Evolutionary conservation across 2,888 invertebrate genomes (phyloP).

Genomic region (Hyppa rectilinea): DNA sequence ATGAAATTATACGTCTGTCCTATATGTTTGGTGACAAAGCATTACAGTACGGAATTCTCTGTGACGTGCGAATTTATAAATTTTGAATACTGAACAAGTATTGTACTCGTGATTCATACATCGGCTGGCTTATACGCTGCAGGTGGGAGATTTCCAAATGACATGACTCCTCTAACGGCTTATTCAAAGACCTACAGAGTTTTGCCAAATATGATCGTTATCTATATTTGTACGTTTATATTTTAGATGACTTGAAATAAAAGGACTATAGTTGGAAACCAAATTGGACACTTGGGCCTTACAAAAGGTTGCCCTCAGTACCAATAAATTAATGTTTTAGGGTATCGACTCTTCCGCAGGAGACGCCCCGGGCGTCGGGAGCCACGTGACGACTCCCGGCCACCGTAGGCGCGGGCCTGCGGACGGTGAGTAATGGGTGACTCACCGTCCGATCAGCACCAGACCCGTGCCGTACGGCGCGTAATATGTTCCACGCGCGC

Average conservation of each 20-base stretch:
- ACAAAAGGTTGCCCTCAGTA: not conserved
- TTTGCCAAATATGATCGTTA: not conserved
- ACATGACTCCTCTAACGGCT: constrained; percentile 9
- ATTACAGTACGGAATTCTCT: constrained; percentile 37
- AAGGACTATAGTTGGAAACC: not conserved
- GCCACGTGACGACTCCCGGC: too few relatives aligned
- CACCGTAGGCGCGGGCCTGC: too few relatives aligned
- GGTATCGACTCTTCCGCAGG: too few relatives aligned
- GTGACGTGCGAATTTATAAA: constrained; percentile 35
- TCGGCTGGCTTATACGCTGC: constrained; percentile 22
- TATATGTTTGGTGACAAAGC: constrained; percentile 54
- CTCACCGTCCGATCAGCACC: too few relatives aligned
- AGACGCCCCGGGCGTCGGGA: too few relatives aligned
- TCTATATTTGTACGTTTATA: not conserved
- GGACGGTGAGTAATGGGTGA: too few relatives aligned
- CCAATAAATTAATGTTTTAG: not conserved
- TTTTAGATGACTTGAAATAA: not conserved
- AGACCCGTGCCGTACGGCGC: too few relatives aligned
- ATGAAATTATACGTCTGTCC: constrained; percentile 48
- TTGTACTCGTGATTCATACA: constrained; percentile 31
- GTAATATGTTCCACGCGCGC: too few relatives aligned
- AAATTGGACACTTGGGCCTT: not conserved
- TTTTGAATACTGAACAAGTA: constrained; percentile 26
- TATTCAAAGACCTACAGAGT: constrained; percentile 3
- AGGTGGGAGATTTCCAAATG: constrained; percentile 21